Percentiles rank a stretch among this genome's conserved stretches.
phyloP scores from a whole-genome alignment of 2,113 vertebrate genomes.

The Gopherus evgoodei region DNA sequence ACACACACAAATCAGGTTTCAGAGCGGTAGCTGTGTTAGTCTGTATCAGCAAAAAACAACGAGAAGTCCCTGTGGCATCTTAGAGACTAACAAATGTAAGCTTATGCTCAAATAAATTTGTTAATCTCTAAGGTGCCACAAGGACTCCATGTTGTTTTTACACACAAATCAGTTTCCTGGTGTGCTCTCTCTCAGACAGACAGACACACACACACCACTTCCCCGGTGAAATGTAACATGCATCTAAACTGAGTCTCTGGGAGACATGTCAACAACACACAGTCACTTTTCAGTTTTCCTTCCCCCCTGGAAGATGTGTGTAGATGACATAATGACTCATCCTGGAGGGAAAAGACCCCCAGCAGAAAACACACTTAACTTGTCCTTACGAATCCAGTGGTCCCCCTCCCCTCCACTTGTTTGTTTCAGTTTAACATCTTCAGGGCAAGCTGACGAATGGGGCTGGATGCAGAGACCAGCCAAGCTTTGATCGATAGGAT shows the following conservation, averaged over 20 bases:
- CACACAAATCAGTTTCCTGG: background rate
- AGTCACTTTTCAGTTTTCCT: background rate
- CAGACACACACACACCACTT: background rate
- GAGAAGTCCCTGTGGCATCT: no score
- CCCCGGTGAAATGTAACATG: accelerated
- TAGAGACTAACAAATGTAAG: no score
- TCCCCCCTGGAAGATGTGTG: background rate
- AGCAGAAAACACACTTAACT: background rate
- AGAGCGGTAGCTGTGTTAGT: no score
- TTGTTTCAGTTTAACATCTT: background rate
- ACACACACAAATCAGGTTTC: background rate
- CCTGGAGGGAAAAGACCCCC: accelerated
- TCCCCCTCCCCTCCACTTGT: background rate
- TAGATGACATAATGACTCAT: background rate
- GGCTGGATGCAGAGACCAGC: constrained; percentile 13
- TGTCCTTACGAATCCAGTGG: accelerated
- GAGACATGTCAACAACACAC: accelerated
- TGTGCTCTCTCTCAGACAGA: background rate
- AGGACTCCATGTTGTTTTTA: background rate
- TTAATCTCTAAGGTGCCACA: no score
- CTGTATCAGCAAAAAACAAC: no score
- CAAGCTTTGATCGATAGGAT: constrained; percentile 18
- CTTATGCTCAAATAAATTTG: no score
- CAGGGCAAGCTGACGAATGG: background rate
- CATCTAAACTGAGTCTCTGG: background rate